phyloP scores from a whole-genome alignment of 2,888 invertebrate species.

The Tipula lateralis region DNA sequence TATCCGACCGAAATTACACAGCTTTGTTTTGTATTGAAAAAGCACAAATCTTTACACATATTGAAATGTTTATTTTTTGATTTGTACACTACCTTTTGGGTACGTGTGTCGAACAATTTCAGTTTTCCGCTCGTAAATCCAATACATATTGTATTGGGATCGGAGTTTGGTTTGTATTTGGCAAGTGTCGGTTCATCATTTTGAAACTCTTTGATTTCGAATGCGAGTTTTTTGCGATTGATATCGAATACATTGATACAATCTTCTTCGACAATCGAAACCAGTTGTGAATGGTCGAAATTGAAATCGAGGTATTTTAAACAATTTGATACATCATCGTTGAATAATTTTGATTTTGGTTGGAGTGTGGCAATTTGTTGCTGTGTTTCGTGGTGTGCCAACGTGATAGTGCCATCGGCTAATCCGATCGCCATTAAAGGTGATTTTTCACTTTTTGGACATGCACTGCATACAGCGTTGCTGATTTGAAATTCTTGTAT shows the following conservation, averaged over 20 bases:
- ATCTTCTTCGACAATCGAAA: neutral
- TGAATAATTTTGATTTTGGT: neutral
- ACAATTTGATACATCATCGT: neutral
- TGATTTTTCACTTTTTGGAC: neutral
- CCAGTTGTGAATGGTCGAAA: neutral
- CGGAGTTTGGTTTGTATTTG: neutral
- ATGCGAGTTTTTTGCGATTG: neutral
- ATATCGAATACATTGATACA: neutral
- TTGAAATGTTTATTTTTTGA: neutral
- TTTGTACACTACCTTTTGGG: neutral
- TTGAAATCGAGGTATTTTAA: neutral
- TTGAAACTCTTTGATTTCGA: neutral
- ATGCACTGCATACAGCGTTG: neutral
- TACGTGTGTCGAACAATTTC: neutral
- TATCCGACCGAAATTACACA: neutral
- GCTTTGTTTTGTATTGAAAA: neutral
- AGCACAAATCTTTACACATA: neutral
- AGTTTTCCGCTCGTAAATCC: neutral
- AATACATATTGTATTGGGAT: neutral
- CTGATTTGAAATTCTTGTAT: neutral
- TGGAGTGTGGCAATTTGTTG: neutral
- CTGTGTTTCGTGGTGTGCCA: neutral
- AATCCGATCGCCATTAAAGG: neutral
- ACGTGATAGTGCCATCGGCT: neutral
- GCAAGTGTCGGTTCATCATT: neutral